Conservation (phyloP, 2,888 invertebrate species). For the Tenthredo scrophulariae region DNA sequence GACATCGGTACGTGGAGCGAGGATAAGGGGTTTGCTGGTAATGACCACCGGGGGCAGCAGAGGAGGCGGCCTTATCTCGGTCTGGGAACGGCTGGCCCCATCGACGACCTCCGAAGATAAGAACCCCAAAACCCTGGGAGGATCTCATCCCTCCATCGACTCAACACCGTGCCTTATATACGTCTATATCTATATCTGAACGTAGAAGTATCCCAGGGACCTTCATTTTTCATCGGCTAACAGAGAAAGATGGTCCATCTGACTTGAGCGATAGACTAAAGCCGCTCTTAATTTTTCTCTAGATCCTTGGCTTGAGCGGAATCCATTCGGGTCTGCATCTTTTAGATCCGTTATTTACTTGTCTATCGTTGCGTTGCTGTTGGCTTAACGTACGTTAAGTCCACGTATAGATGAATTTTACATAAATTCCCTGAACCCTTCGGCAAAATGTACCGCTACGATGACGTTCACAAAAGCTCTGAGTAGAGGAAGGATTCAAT, state of each 20-base stretch:
- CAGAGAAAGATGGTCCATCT: constrained; percentile 66
- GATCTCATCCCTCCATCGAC: constrained; percentile 47
- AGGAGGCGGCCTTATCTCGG: constrained; percentile 61
- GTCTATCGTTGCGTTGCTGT: background rate
- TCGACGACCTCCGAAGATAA: constrained; percentile 59
- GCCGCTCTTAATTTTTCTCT: constrained; percentile 45
- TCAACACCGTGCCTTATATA: constrained; percentile 29
- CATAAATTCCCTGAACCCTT: background rate
- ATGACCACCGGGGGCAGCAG: constrained; percentile 58
- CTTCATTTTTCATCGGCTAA: constrained; percentile 70
- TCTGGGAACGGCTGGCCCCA: constrained; percentile 55
- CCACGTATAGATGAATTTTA: background rate
- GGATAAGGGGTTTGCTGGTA: constrained; percentile 60
- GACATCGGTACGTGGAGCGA: constrained; percentile 32
- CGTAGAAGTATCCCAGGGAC: constrained; percentile 60
- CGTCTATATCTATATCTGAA: constrained; percentile 40
- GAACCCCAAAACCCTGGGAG: constrained; percentile 56
- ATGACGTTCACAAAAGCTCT: constrained; percentile 2
- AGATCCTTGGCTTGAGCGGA: constrained; percentile 8
- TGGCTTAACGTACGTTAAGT: background rate
- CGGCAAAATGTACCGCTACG: background rate
- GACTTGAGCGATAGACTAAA: constrained; percentile 60
- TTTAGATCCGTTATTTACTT: background rate
- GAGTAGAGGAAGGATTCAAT: constrained; percentile 41
- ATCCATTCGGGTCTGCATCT: constrained; percentile 22